These are phyloP conservation scores for Pseudorasbora parva DNA, from an alignment of 2,113 vertebrate genomes.

Conservation along the genomic window DNA sequence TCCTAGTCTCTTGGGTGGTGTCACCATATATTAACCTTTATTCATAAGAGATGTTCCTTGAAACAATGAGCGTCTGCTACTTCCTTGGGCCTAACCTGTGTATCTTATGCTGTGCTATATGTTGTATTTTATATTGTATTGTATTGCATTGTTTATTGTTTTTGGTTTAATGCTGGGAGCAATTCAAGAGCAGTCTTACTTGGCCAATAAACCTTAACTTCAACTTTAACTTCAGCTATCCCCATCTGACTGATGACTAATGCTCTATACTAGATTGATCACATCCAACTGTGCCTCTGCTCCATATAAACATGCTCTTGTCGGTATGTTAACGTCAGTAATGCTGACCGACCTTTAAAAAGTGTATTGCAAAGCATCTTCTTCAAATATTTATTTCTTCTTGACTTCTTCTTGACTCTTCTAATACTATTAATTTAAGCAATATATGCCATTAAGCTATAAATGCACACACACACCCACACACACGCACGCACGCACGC, in stretches of 20 bases:
- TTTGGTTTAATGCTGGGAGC: slow-evolving; percentile 1
- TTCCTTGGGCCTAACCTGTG: slow-evolving; percentile 61
- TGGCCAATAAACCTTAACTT: slow-evolving; percentile 5
- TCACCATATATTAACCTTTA: slow-evolving; percentile 78
- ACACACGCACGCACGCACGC: too few species aligned
- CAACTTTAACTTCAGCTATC: slow-evolving; percentile 17
- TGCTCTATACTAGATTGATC: slow-evolving; percentile 39
- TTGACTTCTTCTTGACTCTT: too few species aligned
- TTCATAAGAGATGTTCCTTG: slow-evolving; percentile 65
- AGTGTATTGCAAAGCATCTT: not conserved
- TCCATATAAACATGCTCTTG: slow-evolving; percentile 19
- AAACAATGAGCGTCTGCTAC: slow-evolving; percentile 59
- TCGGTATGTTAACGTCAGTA: not conserved
- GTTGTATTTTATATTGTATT: slow-evolving; percentile 46
- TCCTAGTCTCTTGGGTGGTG: slow-evolving; percentile 69
- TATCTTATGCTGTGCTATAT: slow-evolving; percentile 14
- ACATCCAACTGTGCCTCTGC: slow-evolving; percentile 30
- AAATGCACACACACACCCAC: too few species aligned
- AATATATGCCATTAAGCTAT: too few species aligned
- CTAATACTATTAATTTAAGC: too few species aligned
- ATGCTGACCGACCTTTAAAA: not conserved
- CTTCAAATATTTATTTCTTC: not conserved
- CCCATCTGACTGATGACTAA: slow-evolving; percentile 10
- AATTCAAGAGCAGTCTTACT: not conserved
- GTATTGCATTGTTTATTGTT: not conserved